These are phyloP conservation scores for Sebastes aleutianus DNA, from an alignment of 2,797 vertebrate genomes.

Conservation along the genomic window DNA sequence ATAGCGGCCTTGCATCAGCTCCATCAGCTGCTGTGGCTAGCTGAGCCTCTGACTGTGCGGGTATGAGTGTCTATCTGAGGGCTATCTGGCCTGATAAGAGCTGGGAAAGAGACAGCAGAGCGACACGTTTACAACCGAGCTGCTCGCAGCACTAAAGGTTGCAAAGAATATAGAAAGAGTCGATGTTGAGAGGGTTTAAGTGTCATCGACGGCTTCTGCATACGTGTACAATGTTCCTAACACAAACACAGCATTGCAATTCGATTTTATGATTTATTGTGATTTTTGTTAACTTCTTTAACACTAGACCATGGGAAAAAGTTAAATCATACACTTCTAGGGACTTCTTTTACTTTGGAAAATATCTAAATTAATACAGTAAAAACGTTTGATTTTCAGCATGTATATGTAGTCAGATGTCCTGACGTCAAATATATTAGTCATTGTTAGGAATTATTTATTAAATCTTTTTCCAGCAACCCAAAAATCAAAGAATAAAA, in stretches of 20 bases:
- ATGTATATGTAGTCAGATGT: too few relatives aligned
- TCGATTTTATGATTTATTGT: too few relatives aligned
- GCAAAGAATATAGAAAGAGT: slow-evolving; percentile 22
- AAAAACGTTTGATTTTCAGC: too few relatives aligned
- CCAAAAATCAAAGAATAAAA: too few relatives aligned
- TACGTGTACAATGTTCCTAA: neutral
- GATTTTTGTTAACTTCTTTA: too few relatives aligned
- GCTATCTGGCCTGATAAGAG: slow-evolving; percentile 72
- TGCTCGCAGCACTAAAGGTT: slow-evolving; percentile 30
- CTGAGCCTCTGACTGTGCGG: slow-evolving; percentile 54
- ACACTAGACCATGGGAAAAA: too few relatives aligned
- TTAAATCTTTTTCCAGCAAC: too few relatives aligned
- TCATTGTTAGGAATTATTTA: too few relatives aligned
- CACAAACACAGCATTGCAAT: neutral
- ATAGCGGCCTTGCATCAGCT: slow-evolving; percentile 61
- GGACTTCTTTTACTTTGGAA: too few relatives aligned
- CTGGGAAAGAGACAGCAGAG: slow-evolving; percentile 42
- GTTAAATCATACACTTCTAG: too few relatives aligned
- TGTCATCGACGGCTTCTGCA: neutral
- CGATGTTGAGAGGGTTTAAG: slow-evolving; percentile 9
- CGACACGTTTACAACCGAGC: slow-evolving; percentile 41
- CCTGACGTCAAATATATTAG: too few relatives aligned
- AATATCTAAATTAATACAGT: too few relatives aligned
- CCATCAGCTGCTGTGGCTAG: slow-evolving; percentile 66
- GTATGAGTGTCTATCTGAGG: slow-evolving; percentile 67